Evolutionary conservation across 1,140 invertebrate genomes (phyloP), one percentile per base, ranked within the genome.

Genomic region (Penaeus vannamei): DNA sequence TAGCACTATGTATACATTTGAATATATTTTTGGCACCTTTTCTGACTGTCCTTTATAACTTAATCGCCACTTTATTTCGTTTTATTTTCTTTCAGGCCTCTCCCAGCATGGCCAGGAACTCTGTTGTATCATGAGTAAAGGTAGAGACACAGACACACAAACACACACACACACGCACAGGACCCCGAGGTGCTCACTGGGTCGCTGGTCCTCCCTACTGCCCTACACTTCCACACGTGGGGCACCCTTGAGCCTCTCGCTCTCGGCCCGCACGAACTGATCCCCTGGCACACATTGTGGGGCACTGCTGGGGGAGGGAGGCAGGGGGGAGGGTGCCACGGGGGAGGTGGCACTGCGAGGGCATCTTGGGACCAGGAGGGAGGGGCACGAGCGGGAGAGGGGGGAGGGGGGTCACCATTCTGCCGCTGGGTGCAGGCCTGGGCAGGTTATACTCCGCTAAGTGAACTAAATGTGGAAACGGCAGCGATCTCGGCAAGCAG

Each of bases 231-330:
- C 60, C 46, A 83, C 86, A 87, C 86, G 79, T 83, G 79, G 86
- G 85, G 85, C 62, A 59, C 79, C 79, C 62, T 53, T 61, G 79
- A 59, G 86, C 79, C 79, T 82, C 79, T 87, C 77, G 83, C 79
- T 87, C 77, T 66, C 62, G 42, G 86, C 61, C 79, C 77, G 86
- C 86, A 80, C 79, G 79, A 79, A 83, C 86, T 87, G 86, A 80
- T 81, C 77, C 62, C 86, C 86, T 53, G 80, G 86, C 86, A 87
- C 79, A 66, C 80, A 87, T 87, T 87, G 86, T 87, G 76, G 86
- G 77, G 77, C 86, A 87, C 86, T 87, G 86, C 53, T 80, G 76
- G 86, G 79, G 79, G 72, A 66, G 26, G 36, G 12, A 66, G 59
- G n/a, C 10, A 20, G 81, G 81, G 53, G 53, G 53, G 53, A 53